Evolutionary conservation across 2,888 invertebrate genomes (phyloP).

Genomic region (Tanypteryx hageni): DNA sequence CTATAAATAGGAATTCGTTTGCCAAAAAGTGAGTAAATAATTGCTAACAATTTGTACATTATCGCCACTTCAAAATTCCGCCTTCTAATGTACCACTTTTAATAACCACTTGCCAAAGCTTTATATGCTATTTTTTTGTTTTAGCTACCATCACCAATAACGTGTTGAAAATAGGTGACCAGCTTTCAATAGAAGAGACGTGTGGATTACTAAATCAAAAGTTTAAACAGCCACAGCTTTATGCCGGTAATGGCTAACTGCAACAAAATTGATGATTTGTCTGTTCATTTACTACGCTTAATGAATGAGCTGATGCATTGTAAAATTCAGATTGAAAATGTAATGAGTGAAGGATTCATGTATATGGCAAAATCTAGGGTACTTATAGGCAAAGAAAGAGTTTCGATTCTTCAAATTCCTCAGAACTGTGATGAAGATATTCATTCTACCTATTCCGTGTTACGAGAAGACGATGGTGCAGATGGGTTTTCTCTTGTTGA

Average conservation of each 20-base stretch:
- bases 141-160: too few species aligned
- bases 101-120: too few species aligned
- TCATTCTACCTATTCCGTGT: slow-evolving; percentile 73
- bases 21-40: too few species aligned
- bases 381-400: slow-evolving; percentile 85
- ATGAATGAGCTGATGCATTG: slow-evolving; percentile 85
- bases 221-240: too few species aligned
- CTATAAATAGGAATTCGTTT: too few species aligned
- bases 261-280: slow-evolving; percentile 82
- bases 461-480: slow-evolving; percentile 74
- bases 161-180: too few species aligned
- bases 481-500: slow-evolving; percentile 72
- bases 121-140: too few species aligned
- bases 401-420: slow-evolving; percentile 84
- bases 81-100: too few species aligned
- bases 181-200: too few species aligned
- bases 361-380: slow-evolving; percentile 88
- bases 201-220: too few species aligned
- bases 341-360: slow-evolving; percentile 83
- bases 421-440: slow-evolving; percentile 77
- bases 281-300: slow-evolving; percentile 83
- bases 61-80: too few species aligned
- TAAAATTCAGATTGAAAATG: slow-evolving; percentile 83
- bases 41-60: too few species aligned
- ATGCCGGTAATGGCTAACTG: slow-evolving; percentile 71